Evolutionary conservation across 2,888 invertebrate genomes (phyloP), one percentile per base, ranked within the genome.

Genomic region (Diarsia rubi): DNA sequence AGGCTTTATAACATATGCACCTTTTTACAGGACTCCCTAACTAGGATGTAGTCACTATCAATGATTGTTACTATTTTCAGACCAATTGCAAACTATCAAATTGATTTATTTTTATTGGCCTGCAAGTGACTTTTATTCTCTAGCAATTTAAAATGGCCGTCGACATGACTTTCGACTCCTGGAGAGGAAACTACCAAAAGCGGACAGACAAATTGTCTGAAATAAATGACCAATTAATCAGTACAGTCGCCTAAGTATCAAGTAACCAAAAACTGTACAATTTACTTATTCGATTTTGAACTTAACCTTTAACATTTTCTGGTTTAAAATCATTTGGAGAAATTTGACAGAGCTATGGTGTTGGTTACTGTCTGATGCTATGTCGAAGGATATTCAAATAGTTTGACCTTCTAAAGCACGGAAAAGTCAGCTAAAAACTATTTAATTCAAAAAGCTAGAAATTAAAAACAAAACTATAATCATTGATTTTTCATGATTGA

Each of bases 91-190:
- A 71, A 68, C 68, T 71, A 68, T 66, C 67, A 81, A 52, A 24
- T 45, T 42, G 74, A 81, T 78, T 69, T 57, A 75, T 59, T 79
- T 78, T 81, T 67, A 82, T 82, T 82, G 66, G 79, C 14, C 59
- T 66, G 47, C 68, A 72, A 72, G 66, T 69, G 74, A 70, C 45
- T 79, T 71, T 68, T 54, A 81, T 81, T 73, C 69, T 69, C 73
- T 65, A 27, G 54, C 73, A 81, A 78, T 78, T 78, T 70, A 78
- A 72, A 81, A 67, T 70, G 66, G 27, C 65, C 59, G 63, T 72
- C 62, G 78, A 19, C 21, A 19, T 52, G 21, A 60, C 31, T 37
- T 69, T 66, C 44, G 54, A 27, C 19, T 72, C 4, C 19, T 42
- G 54, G 21, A 63, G 62, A 67, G 78, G 78, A 78, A 78, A 63